Percentiles rank a stretch among this genome's conserved stretches.
phyloP scores from a whole-genome alignment of 2,113 vertebrate species.

The Xenotilapia flavipinnis region DNA sequence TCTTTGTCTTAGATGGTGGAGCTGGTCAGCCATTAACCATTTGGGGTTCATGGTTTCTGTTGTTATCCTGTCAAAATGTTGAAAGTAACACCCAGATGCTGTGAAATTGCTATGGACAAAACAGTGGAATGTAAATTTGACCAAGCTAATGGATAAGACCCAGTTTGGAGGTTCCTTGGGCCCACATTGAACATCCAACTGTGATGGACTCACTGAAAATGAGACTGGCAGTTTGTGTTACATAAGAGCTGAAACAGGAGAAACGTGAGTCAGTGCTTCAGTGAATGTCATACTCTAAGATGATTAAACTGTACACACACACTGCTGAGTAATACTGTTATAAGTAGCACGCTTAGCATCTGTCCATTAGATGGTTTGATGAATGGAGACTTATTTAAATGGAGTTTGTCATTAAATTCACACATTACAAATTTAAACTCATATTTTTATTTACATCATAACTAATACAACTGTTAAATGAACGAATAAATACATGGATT shows the following conservation, averaged over 20 bases:
- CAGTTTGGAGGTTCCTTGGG: background rate
- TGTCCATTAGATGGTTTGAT: background rate
- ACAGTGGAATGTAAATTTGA: background rate
- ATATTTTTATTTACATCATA: background rate
- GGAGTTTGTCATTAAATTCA: background rate
- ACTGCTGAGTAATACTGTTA: background rate
- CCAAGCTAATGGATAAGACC: background rate
- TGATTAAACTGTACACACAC: conserved; percentile 16
- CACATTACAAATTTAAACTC: background rate
- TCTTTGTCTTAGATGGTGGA: background rate
- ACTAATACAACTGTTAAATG: background rate
- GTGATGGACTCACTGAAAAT: background rate
- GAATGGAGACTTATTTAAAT: background rate
- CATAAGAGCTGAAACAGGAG: conserved; percentile 2
- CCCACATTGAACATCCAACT: background rate
- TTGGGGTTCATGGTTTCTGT: background rate
- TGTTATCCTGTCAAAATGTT: background rate
- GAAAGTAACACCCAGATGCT: background rate
- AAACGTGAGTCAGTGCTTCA: conserved; percentile 20
- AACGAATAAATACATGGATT: background rate
- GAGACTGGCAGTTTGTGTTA: background rate
- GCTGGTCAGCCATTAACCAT: background rate
- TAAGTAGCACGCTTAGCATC: background rate
- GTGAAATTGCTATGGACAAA: background rate
- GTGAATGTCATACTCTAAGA: conserved; percentile 21